Evolutionary conservation across 2,888 invertebrate genomes (phyloP).

Genomic region (Ornithoptera alexandrae): DNA sequence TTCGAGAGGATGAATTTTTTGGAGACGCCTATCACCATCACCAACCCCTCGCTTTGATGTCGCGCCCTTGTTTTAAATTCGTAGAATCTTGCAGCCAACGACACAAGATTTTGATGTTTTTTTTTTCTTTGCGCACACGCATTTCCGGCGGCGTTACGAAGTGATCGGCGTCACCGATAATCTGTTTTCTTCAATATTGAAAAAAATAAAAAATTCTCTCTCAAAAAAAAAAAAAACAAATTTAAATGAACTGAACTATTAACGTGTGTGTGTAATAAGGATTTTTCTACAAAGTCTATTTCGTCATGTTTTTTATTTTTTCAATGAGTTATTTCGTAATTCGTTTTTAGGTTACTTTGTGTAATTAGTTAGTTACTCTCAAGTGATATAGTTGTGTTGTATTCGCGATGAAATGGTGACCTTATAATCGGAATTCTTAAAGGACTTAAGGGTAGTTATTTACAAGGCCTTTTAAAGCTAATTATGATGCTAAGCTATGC

Average conservation of each 20-base stretch:
- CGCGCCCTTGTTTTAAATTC: constrained; percentile 42
- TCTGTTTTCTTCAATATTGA: constrained; percentile 31
- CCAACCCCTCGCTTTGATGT: constrained; percentile 31
- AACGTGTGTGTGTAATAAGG: constrained; percentile 66
- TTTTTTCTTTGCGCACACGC: constrained; percentile 36
- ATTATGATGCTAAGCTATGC: constrained; percentile 66
- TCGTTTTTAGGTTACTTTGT: constrained; percentile 43
- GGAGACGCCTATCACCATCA: constrained; percentile 34
- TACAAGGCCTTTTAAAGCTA: constrained; percentile 73
- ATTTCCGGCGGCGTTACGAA: constrained; percentile 11
- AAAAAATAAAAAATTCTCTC: constrained; percentile 44
- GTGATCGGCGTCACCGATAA: constrained; percentile 27
- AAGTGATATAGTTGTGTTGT: constrained; percentile 75
- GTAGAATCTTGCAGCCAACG: constrained; percentile 51
- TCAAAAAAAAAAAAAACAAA: constrained; percentile 55
- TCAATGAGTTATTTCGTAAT: constrained; percentile 46
- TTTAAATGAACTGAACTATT: constrained; percentile 60
- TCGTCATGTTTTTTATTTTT: constrained; percentile 43
- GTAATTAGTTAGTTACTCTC: constrained; percentile 71
- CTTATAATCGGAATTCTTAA: constrained; percentile 75
- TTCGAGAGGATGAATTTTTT: constrained; percentile 58
- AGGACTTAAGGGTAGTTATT: constrained; percentile 76
- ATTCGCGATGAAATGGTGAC: constrained; percentile 73
- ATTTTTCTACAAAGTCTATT: constrained; percentile 65
- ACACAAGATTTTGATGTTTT: constrained; percentile 59